Conservation (phyloP, 2,113 vertebrate species). For the Catharus bicknelli region DNA sequence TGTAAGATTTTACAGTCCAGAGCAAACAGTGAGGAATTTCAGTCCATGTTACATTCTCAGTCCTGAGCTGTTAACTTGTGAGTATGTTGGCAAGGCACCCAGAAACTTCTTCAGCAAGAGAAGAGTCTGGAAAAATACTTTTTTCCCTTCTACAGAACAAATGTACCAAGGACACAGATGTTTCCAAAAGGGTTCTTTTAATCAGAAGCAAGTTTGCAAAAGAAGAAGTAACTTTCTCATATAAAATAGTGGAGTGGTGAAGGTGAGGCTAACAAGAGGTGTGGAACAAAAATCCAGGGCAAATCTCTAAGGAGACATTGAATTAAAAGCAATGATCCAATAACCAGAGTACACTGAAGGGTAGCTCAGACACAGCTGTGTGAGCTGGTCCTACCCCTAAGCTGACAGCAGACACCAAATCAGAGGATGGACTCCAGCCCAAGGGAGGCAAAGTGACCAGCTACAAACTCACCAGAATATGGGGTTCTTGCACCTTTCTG, state of each 20-base stretch:
- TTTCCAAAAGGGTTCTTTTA: conserved; percentile 49
- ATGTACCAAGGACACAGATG: not conserved
- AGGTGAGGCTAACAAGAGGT: conserved; percentile 59
- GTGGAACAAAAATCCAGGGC: conserved; percentile 48
- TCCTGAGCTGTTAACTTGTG: conserved; percentile 33
- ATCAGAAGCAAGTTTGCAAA: conserved; percentile 55
- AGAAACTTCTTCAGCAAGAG: not conserved
- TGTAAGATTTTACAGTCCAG: conserved; percentile 51
- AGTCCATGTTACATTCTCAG: not conserved
- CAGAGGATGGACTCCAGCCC: not conserved
- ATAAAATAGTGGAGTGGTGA: conserved; percentile 64
- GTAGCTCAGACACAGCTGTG: conserved; percentile 19
- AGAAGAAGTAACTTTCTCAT: conserved; percentile 65
- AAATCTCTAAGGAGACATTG: conserved; percentile 35
- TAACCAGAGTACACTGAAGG: not conserved
- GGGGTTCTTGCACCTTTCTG: not conserved
- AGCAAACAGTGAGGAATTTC: conserved; percentile 58
- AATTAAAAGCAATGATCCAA: not conserved
- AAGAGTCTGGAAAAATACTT: not conserved
- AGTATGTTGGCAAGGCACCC: conserved; percentile 21
- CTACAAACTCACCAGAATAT: not conserved
- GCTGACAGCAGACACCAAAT: not conserved
- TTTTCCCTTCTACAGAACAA: not conserved
- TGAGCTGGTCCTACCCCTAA: not conserved
- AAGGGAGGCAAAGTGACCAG: not conserved